phyloP scores from a whole-genome alignment of 2,797 vertebrate genomes.

The Oreonectes daqikongensis region DNA sequence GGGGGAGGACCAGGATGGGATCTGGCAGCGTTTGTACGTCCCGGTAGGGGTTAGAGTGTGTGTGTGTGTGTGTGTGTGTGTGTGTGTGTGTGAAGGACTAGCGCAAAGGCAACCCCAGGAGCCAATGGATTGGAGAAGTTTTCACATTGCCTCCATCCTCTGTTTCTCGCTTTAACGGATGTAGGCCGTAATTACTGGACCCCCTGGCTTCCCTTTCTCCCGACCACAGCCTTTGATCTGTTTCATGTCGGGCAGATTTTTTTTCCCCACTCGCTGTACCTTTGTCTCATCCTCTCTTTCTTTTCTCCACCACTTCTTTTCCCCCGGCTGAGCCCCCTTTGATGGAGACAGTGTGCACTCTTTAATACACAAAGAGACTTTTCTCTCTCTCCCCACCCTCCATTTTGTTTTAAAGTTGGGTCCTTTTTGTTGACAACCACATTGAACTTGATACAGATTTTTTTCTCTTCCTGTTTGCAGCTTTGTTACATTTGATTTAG shows the following conservation, averaged over 20 bases:
- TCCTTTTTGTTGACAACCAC: constrained; percentile 60
- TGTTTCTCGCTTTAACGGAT: constrained; percentile 78
- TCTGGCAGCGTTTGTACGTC: constrained; percentile 74
- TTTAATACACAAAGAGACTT: constrained; percentile 86
- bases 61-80: constrained; percentile 49
- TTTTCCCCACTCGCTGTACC: constrained; percentile 72
- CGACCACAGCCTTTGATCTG: constrained; percentile 89
- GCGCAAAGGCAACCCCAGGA: constrained; percentile 78
- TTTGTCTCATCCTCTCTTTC: constrained; percentile 66
- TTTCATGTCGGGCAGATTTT: constrained; percentile 85
- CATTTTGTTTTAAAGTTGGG: constrained; percentile 69
- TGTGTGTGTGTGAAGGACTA: constrained; percentile 64
- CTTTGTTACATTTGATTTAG: not conserved
- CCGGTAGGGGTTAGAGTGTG: constrained; percentile 67
- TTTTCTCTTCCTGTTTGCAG: constrained; percentile 16
- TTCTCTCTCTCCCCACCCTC: constrained; percentile 58
- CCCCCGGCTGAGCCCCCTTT: constrained; percentile 75
- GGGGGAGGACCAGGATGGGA: constrained; percentile 75
- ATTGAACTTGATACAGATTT: constrained; percentile 66
- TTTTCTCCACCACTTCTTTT: constrained; percentile 60
- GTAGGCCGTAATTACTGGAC: constrained; percentile 95
- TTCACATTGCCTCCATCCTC: constrained; percentile 65
- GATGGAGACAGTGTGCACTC: constrained; percentile 86
- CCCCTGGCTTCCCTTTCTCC: constrained; percentile 88
- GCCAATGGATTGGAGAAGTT: constrained; percentile 86